Evolutionary conservation across 2,797 vertebrate species (phyloP).

Genomic region (Halcyon smyrnensis): DNA sequence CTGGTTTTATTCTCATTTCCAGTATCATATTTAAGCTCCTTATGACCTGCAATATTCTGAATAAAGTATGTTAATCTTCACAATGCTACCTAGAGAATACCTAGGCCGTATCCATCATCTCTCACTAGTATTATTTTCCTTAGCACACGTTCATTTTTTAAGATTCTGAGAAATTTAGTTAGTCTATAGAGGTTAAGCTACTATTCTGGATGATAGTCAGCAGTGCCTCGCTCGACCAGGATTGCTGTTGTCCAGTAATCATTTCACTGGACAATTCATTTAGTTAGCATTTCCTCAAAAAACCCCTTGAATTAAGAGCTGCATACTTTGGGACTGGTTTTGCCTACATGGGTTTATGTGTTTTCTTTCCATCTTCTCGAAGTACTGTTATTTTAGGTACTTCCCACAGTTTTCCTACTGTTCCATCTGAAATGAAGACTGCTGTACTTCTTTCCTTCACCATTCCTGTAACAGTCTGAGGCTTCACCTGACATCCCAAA

Average conservation of each 20-base stretch:
- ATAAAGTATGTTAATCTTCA: background rate
- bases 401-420: background rate
- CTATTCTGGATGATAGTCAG: background rate
- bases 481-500: background rate
- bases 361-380: background rate
- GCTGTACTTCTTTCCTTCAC: background rate
- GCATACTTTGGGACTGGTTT: background rate
- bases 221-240: background rate
- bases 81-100: background rate
- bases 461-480: background rate
- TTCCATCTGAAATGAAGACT: background rate
- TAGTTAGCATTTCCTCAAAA: background rate
- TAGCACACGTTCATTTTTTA: background rate
- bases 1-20: background rate
- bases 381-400: background rate
- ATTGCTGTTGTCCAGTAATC: background rate
- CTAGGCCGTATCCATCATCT: background rate
- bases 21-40: background rate
- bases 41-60: background rate
- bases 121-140: background rate
- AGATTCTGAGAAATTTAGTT: background rate
- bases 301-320: background rate
- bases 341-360: background rate
- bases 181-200: background rate
- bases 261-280: background rate